Evolutionary conservation across 2,113 vertebrate species (phyloP).

Genomic region (Salvelinus namaycush): DNA sequence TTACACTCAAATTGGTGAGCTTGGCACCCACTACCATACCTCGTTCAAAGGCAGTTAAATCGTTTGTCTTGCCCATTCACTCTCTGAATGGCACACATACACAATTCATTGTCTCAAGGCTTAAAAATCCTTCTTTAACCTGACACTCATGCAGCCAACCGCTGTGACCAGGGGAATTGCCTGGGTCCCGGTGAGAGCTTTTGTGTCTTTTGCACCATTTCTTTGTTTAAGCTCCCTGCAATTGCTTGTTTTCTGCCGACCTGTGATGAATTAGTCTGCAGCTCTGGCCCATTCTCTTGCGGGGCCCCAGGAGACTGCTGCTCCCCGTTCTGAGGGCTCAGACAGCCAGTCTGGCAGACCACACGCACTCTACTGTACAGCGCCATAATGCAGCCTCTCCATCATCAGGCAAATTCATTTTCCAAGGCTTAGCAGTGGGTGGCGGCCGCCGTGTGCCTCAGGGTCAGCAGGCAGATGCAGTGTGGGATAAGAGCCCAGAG

Average conservation of each 20-base stretch:
- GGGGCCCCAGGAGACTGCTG: slow-evolving; percentile 65
- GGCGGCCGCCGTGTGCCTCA: slow-evolving; percentile 27
- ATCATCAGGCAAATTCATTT: slow-evolving; percentile 76
- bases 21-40: too few relatives aligned
- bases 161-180: slow-evolving; percentile 59
- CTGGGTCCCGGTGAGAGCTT: slow-evolving; percentile 55
- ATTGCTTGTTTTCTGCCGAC: slow-evolving; percentile 68
- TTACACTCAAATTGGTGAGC: too few relatives aligned
- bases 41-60: background rate
- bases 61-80: slow-evolving; percentile 17
- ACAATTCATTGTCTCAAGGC: too few relatives aligned
- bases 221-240: slow-evolving; percentile 52
- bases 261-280: slow-evolving; percentile 73
- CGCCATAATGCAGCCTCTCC: slow-evolving; percentile 72
- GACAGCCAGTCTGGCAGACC: slow-evolving; percentile 67
- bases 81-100: slow-evolving; percentile 16
- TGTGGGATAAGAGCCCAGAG: slow-evolving; percentile 28
- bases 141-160: slow-evolving; percentile 50
- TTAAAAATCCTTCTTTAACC: slow-evolving; percentile 35
- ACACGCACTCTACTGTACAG: slow-evolving; percentile 67
- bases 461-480: slow-evolving; percentile 35
- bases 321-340: slow-evolving; percentile 61
- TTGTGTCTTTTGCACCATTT: slow-evolving; percentile 7
- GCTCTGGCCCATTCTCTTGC: slow-evolving; percentile 65
- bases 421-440: slow-evolving; percentile 52